Base-by-base conservation (phyloP, 2,888 invertebrate genomes). In the Nomada lathburiana region DNA sequence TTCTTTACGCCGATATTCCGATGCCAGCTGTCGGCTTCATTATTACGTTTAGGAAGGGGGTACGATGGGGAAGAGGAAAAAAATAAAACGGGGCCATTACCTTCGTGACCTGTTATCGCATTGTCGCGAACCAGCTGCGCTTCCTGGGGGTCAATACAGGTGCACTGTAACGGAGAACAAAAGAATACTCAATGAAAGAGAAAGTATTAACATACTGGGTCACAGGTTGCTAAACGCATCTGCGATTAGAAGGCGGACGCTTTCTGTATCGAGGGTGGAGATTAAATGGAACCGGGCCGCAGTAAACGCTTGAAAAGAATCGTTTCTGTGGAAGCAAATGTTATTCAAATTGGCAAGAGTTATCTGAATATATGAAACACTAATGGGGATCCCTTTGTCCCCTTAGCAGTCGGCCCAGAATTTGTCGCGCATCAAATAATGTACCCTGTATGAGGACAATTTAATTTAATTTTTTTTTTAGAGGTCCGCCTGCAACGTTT, bases 181-280 rank as follows among this genome's bases (percentile, higher is more conserved):
- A 86, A 84, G 82, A 84, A 82, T 76, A 74, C 78, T 71, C 57
- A 84, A 80, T 50, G 80, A 86, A 70, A 82, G 84, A 71, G 74
- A 86, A 84, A 82, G 82, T 84, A 84, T 86, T 82, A 82, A 68
- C 76, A 83, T 85, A 77, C 59, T 72, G 47, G 71, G 75, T 81
- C 73, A 72, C 57, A 18, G 50, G 57, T 68, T 77, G 44, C 42
- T 55, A 47, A 63, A 65, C n/a, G 42, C n/a, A 57, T 53, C 23
- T 63, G 50, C 44, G 26, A 82, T 69, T 57, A 78, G 74, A 67
- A 76, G 44, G 47, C 29, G 20, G 26, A 42, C 50, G 23, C 26
- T 55, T 16, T 2, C 16, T 16, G 18, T 42, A 44, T 63, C 63
- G 44, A 63, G 36, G 23, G 63, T 36, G 18, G 10, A 42, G 3